Conservation (phyloP, 2,113 vertebrate genomes). For the Mastomys natalensis region DNA sequence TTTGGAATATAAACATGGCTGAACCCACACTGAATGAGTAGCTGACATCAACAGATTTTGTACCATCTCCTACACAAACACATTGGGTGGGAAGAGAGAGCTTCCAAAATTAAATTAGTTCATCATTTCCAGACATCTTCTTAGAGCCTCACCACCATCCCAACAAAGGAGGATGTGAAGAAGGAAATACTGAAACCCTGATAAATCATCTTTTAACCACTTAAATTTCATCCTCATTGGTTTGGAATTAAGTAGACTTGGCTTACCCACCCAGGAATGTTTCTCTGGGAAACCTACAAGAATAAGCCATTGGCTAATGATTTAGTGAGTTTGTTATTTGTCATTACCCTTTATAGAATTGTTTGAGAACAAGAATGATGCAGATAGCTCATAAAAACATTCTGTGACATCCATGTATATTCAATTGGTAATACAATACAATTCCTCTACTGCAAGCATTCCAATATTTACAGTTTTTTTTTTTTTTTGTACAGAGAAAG, state of each 20-base stretch:
- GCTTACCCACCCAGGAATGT: slow-evolving; percentile 29
- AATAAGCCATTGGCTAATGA: neutral
- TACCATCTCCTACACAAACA: slow-evolving; percentile 65
- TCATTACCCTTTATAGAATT: neutral
- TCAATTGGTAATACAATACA: neutral
- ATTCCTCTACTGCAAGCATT: neutral
- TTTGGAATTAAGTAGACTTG: slow-evolving; percentile 55
- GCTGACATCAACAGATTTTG: slow-evolving; percentile 73
- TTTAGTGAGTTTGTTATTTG: neutral
- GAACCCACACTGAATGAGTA: slow-evolving; percentile 65
- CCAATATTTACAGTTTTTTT: neutral
- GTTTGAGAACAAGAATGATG: neutral
- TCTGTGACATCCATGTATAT: neutral
- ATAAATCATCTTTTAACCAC: slow-evolving; percentile 62
- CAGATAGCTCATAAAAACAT: neutral
- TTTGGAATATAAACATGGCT: slow-evolving; percentile 73
- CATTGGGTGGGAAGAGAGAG: slow-evolving; percentile 63
- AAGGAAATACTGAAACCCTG: slow-evolving; percentile 51
- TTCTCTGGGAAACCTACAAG: neutral
- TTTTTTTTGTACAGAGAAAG: slow-evolving; percentile 22
- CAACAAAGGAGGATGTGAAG: slow-evolving; percentile 34
- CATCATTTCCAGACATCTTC: slow-evolving; percentile 74
- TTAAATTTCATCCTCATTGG: slow-evolving; percentile 59
- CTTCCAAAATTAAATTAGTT: slow-evolving; percentile 74
- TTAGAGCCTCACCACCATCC: neutral